Percentiles rank a stretch among this genome's conserved stretches.
phyloP scores from a whole-genome alignment of 2,113 vertebrate species.

The Gymnogyps californianus region DNA sequence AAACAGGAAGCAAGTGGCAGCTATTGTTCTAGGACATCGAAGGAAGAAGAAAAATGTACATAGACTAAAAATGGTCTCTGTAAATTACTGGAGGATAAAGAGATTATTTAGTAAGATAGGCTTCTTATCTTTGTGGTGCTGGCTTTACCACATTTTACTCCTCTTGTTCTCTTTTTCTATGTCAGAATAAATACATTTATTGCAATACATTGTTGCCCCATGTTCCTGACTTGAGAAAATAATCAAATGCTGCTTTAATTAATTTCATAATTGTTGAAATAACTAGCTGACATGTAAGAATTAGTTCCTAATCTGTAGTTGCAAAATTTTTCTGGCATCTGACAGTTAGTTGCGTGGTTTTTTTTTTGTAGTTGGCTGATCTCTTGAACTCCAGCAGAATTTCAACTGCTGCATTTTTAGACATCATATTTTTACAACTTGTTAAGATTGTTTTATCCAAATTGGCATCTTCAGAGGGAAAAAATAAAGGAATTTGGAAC shows the following conservation, averaged over 20 bases:
- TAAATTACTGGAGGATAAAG: neutral
- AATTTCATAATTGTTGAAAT: neutral
- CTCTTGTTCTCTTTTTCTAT: neutral
- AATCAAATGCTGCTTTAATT: neutral
- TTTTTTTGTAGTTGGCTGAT: neutral
- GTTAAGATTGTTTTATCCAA: neutral
- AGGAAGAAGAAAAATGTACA: neutral
- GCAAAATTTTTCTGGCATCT: neutral
- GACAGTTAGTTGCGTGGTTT: neutral
- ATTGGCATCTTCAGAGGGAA: neutral
- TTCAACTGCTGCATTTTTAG: neutral
- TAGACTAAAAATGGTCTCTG: neutral
- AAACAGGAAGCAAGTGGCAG: conserved; percentile 3
- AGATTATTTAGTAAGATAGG: neutral
- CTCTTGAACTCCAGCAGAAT: neutral
- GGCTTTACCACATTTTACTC: neutral
- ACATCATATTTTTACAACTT: neutral
- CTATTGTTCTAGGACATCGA: neutral
- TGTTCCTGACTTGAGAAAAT: neutral
- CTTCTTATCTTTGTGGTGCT: neutral
- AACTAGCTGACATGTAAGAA: neutral
- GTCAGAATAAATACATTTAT: neutral
- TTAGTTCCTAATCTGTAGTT: neutral
- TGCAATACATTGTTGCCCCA: neutral
- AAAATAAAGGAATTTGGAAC: neutral